Evolutionary conservation across 1,140 invertebrate genomes (phyloP), one percentile per base, ranked within the genome.

Genomic region (Polypedilum vanderplanki): DNA sequence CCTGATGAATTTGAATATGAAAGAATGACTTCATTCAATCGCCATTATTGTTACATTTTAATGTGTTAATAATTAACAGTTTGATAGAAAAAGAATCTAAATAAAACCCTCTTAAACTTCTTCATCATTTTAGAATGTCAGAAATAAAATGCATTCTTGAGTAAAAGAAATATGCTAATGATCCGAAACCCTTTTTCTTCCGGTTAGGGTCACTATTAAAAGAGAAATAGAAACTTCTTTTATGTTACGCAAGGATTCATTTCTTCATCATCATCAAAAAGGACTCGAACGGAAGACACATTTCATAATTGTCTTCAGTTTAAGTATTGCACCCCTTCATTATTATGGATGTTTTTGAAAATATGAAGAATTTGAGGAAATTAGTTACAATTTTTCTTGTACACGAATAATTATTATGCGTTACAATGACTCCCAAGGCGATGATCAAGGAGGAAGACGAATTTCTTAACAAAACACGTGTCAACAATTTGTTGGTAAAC

Each of bases 21-120:
- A 57, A 57, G n/a, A 70, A 70, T 18, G 65, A 70, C 65, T 70
- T 70, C 20, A n/a, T 4, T 57, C 46, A 57, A n/a, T 57, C 46
- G 46, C n/a, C 46, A 15, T 57, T n/a, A 33, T n/a, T 57, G 46
- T n/a, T 15, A 57, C 46, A 67, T n/a, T 20, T 10, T 70, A 70
- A 70, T 70, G 65, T 70, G 65, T 20, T 70, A 22, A 70, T 70
- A 70, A 70, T 70, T 70, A 70, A 70, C 65, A 70, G 17, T 57
- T 57, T 57, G 20, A 70, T 18, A 70, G 15, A 22, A 18, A 18
- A 7, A 17, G 7, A 20, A 67, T 67, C 7, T 20, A n/a, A 17
- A 67, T 67, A n/a, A 2, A 8, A 8, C 17, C 15, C 65, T 67
- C 17, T 17, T 18, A 8, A 70, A 57, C 8, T 57, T 17, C n/a